Evolutionary conservation across 2,888 invertebrate genomes (phyloP).

Genomic region (Tetrapedia diversipes): DNA sequence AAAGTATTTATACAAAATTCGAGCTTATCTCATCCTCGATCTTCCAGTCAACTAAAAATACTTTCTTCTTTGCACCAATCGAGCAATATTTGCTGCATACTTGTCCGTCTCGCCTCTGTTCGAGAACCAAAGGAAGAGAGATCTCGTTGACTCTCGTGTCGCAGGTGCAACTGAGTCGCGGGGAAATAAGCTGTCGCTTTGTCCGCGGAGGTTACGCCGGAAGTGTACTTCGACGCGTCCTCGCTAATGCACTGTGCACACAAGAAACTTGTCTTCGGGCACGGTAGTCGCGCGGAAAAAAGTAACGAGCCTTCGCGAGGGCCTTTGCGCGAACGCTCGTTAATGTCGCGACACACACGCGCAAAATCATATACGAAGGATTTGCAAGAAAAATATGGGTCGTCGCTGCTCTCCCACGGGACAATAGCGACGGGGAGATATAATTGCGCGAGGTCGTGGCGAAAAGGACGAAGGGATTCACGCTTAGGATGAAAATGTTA

Average conservation of each 20-base stretch:
- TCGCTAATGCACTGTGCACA: slow-evolving; percentile 65
- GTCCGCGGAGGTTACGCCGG: slow-evolving; percentile 48
- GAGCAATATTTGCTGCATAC: too few relatives aligned
- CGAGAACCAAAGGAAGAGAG: neutral
- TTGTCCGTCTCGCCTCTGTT: too few relatives aligned
- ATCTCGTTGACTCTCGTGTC: slow-evolving; percentile 19
- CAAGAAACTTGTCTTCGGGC: slow-evolving; percentile 45
- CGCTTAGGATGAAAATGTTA: neutral
- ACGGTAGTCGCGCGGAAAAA: slow-evolving; percentile 24
- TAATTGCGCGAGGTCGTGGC: slow-evolving; percentile 20
- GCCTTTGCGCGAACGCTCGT: slow-evolving; percentile 35
- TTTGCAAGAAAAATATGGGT: slow-evolving; percentile 27
- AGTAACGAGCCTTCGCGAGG: slow-evolving; percentile 53
- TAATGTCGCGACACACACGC: slow-evolving; percentile 29
- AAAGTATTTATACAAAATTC: too few relatives aligned
- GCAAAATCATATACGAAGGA: neutral
- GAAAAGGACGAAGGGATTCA: too few relatives aligned
- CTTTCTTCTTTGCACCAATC: too few relatives aligned
- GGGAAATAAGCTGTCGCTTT: slow-evolving; percentile 47
- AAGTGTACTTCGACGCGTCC: slow-evolving; percentile 53
- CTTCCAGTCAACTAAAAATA: too few relatives aligned
- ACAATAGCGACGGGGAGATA: slow-evolving; percentile 10
- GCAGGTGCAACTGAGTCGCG: slow-evolving; percentile 42
- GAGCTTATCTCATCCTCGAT: too few relatives aligned
- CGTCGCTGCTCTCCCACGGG: slow-evolving; percentile 20